These are phyloP conservation scores for Notolepis coatsorum DNA, from an alignment of 2,797 vertebrate genomes.

Conservation along the genomic window DNA sequence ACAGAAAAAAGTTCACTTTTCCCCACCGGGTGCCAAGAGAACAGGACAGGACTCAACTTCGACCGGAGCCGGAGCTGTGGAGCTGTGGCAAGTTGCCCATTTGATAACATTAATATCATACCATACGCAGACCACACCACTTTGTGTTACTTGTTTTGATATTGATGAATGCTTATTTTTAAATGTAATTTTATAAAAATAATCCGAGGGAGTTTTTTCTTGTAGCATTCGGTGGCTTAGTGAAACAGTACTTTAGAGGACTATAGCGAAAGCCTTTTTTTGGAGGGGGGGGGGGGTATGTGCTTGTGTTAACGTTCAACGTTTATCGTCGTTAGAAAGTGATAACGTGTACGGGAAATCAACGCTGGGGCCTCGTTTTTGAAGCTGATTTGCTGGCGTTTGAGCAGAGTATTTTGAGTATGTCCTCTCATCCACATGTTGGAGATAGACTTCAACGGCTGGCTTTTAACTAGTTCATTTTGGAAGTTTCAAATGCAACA, in stretches of 20 bases:
- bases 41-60: conserved; percentile 86
- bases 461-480: not conserved
- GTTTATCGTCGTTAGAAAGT: not conserved
- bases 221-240: not conserved
- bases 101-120: conserved; percentile 70
- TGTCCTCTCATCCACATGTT: not conserved
- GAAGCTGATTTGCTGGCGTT: not conserved
- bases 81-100: conserved; percentile 91
- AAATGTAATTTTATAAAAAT: too few species aligned
- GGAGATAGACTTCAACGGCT: not conserved
- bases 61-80: conserved; percentile 84
- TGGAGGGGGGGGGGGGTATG: too few species aligned
- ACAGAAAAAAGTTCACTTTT: conserved; percentile 90
- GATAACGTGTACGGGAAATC: not conserved
- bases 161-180: conserved; percentile 15
- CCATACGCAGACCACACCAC: conserved; percentile 38
- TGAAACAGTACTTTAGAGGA: conserved; percentile 12
- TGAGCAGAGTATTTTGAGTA: not conserved
- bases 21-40: conserved; percentile 86
- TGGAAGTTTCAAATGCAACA: not conserved
- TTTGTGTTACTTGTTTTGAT: conserved; percentile 27
- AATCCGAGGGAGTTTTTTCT: not conserved
- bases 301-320: not conserved
- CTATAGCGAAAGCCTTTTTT: conserved; percentile 1
- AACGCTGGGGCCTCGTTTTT: conserved; percentile 1